Evolutionary conservation across 2,113 vertebrate species (phyloP).

Genomic region (Neogobius melanostomus): DNA sequence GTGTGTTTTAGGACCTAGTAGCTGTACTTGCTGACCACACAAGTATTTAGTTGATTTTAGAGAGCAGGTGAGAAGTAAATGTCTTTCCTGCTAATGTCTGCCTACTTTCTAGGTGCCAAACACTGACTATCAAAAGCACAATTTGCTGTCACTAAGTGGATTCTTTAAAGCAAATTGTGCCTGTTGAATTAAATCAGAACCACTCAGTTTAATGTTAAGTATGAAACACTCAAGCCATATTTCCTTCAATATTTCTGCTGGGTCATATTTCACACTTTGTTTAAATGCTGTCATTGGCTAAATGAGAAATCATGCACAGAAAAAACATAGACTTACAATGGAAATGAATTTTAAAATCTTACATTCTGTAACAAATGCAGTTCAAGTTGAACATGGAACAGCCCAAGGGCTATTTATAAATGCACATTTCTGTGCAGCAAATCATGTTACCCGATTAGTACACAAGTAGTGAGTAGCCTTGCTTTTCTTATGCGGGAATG

Average conservation of each 20-base stretch:
- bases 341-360: conserved; percentile 10
- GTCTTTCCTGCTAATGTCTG: conserved; percentile 25
- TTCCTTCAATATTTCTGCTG: conserved; percentile 40
- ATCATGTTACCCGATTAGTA: conserved; percentile 22
- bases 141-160: conserved; percentile 72
- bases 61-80: conserved; percentile 2
- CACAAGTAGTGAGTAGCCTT: conserved; percentile 56
- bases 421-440: conserved; percentile 21
- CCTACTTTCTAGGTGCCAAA: conserved; percentile 84
- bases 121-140: conserved; percentile 79
- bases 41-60: conserved; percentile 22
- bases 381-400: conserved; percentile 11
- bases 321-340: conserved; percentile 18
- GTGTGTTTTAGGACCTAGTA: conserved; percentile 43
- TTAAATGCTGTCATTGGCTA: conserved; percentile 14
- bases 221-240: conserved; percentile 57
- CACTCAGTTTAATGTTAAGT: conserved; percentile 44
- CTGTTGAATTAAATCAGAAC: conserved; percentile 74
- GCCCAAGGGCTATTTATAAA: conserved; percentile 25
- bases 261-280: conserved; percentile 29
- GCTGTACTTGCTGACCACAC: conserved; percentile 19
- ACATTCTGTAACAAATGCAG: not conserved
- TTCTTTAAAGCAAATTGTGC: conserved; percentile 75
- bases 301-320: conserved; percentile 28
- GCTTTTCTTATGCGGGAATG: conserved; percentile 79